These are phyloP conservation scores for Macaria notata DNA, from an alignment of 2,888 invertebrate genomes.

Conservation along the genomic window DNA sequence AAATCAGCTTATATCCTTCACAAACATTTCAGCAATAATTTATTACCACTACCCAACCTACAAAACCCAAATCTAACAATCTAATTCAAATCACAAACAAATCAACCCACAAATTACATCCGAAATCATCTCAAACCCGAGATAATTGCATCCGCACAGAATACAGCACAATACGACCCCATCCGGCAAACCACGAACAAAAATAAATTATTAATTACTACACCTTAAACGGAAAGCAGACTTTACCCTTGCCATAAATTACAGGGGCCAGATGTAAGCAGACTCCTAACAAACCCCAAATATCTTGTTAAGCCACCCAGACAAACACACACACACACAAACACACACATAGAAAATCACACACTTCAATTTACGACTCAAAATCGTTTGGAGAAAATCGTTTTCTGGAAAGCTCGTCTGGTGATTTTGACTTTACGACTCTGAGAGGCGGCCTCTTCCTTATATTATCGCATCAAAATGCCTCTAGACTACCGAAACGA, in stretches of 20 bases:
- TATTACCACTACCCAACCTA: no score
- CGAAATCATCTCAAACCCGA: conserved; percentile 26
- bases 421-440: conserved; percentile 68
- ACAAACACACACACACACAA: conserved; percentile 42
- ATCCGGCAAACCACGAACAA: conserved; percentile 50
- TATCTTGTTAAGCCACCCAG: conserved; percentile 77
- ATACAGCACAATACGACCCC: conserved; percentile 27
- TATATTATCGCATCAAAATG: conserved; percentile 72
- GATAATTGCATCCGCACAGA: conserved; percentile 43
- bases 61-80: no score
- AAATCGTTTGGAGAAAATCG: conserved; percentile 17
- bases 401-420: conserved; percentile 20
- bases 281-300: conserved; percentile 76
- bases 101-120: conserved; percentile 29
- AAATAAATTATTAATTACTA: conserved; percentile 80
- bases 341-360: conserved; percentile 34
- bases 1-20: no score
- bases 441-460: conserved; percentile 66
- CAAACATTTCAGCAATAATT: no score
- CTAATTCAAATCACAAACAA: conserved; percentile 5
- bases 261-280: conserved; percentile 76
- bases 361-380: conserved; percentile 36
- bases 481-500: conserved; percentile 38
- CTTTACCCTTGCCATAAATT: conserved; percentile 77
- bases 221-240: conserved; percentile 64